These are phyloP conservation scores for Amphipyra berbera DNA, from an alignment of 2,888 invertebrate genomes.

Conservation along the genomic window DNA sequence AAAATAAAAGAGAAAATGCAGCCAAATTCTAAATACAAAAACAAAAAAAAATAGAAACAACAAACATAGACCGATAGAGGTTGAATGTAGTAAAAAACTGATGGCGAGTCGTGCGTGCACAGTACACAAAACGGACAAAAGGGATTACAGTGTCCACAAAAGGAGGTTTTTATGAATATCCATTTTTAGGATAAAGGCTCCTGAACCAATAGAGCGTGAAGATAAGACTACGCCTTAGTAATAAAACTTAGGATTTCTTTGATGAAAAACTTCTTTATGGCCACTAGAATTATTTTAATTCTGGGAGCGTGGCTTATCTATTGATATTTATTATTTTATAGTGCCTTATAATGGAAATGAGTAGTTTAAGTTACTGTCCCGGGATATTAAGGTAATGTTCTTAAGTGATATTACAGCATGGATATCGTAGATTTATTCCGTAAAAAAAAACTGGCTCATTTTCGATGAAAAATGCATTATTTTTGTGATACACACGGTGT, in stretches of 20 bases:
- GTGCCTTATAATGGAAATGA: slow-evolving; percentile 5
- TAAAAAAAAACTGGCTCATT: no score
- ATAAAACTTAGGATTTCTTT: slow-evolving; percentile 52
- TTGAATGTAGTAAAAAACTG: slow-evolving; percentile 19
- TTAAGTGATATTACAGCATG: neutral
- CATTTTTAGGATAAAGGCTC: slow-evolving; percentile 49
- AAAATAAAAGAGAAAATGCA: no score
- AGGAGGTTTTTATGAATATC: slow-evolving; percentile 53
- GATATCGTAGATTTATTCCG: no score
- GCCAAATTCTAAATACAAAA: neutral
- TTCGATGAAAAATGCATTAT: no score
- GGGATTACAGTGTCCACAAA: slow-evolving; percentile 52
- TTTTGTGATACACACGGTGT: no score
- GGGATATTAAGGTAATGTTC: neutral
- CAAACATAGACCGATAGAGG: neutral
- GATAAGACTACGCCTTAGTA: slow-evolving; percentile 56
- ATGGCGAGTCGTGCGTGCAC: slow-evolving; percentile 8
- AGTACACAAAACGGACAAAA: slow-evolving; percentile 36
- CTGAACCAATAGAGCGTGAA: slow-evolving; percentile 64
- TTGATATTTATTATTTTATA: slow-evolving; percentile 37
- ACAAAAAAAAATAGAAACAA: neutral
- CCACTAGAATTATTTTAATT: slow-evolving; percentile 34
- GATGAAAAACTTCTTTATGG: slow-evolving; percentile 30
- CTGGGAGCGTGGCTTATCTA: slow-evolving; percentile 27
- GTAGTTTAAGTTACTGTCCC: slow-evolving; percentile 2